phyloP scores from a whole-genome alignment of 2,797 vertebrate genomes.

The Tenualosa ilisha region DNA sequence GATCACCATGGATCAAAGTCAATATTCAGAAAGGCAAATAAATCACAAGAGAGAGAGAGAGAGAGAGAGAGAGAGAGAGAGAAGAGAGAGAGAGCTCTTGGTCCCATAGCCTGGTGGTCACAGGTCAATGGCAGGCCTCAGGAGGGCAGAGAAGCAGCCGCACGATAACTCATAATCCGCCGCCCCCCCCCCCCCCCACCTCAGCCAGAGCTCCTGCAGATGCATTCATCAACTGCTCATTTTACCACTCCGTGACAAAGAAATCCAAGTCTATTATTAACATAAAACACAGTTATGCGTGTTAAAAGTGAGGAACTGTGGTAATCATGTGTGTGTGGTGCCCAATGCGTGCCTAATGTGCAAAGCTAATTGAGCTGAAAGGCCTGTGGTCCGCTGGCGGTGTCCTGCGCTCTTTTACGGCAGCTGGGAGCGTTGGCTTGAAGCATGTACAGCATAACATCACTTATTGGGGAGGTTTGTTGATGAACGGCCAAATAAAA shows the following conservation, averaged over 20 bases:
- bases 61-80: too few relatives aligned
- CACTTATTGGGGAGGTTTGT: constrained; percentile 45
- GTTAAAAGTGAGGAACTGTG: not conserved
- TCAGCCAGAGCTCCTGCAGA: not conserved
- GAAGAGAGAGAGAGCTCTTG: constrained; percentile 7
- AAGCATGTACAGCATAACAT: constrained; percentile 27
- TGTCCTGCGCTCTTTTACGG: constrained; percentile 11
- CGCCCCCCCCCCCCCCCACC: too few relatives aligned
- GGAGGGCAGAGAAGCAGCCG: constrained; percentile 17
- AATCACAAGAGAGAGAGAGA: constrained; percentile 41
- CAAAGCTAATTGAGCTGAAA: not conserved
- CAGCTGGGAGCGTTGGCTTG: constrained; percentile 44
- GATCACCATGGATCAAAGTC: constrained; percentile 71
- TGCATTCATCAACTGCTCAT: not conserved
- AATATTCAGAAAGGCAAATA: constrained; percentile 56
- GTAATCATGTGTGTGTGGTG: not conserved
- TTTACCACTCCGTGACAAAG: not conserved
- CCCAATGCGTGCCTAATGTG: not conserved
- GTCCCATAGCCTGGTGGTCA: constrained; percentile 48
- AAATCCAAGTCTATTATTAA: not conserved
- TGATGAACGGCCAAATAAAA: constrained; percentile 57
- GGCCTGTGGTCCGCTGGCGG: not conserved
- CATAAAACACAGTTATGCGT: not conserved
- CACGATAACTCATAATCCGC: not conserved
- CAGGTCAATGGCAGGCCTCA: constrained; percentile 48